Evolutionary conservation across 2,113 vertebrate genomes (phyloP), one percentile per base, ranked within the genome.

Genomic region (Aramus guarauna): DNA sequence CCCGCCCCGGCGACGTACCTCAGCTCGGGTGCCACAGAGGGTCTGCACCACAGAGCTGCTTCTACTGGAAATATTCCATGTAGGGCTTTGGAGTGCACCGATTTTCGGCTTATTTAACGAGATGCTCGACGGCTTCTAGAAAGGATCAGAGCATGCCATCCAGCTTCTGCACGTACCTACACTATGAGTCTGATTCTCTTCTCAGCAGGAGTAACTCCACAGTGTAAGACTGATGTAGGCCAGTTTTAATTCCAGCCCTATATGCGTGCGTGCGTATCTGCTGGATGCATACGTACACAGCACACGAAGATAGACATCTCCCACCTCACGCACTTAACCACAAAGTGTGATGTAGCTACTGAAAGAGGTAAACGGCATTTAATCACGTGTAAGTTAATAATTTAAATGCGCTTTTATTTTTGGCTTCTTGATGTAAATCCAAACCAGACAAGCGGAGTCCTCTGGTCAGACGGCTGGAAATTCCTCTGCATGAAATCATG

Each of bases 401-500:
- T 97, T 97, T 98, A 97, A 97, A 97, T 71, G 90, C 20, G 71
- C 91, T 95, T 98, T 97, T 98, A 96, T 97, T 96, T 97, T 95
- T 94, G 66, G 74, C 92, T 55, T 94, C 96, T 98, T 97, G 97
- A 98, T 97, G 78, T 78, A 96, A 97, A 93, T 93, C 96, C 98
- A 98, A 97, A 95, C 95, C 95, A 97, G 97, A 96, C 97, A 96
- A 97, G 96, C 15, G 15, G 88, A 94, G 94, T 96, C 97, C 63
- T 98, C 97, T 98, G 98, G 98, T 98, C 97, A 98, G 98, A 98
- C 95, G 53, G 97, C 48, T 98, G 97, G 98, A 98, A 98, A 98
- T 98, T 97, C 98, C 97, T 96, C 90, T 87, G 72, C 94, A 86
- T 60, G 94, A 95, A 98, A 95, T 96, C 91, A 71, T 94, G 98